Base-by-base conservation (phyloP, 2,797 vertebrate genomes). In the Catostomus latipinnis region DNA sequence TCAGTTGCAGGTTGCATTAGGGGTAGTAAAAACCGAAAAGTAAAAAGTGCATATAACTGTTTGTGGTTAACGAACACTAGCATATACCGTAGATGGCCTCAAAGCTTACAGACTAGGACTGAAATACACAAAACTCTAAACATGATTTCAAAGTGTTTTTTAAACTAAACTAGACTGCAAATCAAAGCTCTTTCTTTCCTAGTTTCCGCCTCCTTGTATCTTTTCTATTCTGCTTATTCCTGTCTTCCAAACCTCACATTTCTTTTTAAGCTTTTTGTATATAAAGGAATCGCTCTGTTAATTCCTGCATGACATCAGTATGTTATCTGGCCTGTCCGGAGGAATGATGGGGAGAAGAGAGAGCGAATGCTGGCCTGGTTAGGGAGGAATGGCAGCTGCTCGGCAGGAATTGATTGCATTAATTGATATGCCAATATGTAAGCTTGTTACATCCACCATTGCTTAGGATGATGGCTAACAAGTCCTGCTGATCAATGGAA, bases 381-480 rank as follows among this genome's bases (percentile, higher is more conserved):
- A 84, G 84, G 78, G 87, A 80, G 87, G 87, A 95, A 93, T 95
- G 94, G 96, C 95, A 97, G 96, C 96, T 94, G 93, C 95, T 95
- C 93, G 96, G 96, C 94, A 96, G 94, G 92, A 96, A 99, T 99
- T 99, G 97, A 99, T 98, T 97, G 91, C 95, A 97, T 98, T 99
- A 99, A 99, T 99, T 99, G 98, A 95, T 98, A 98, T 98, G 98
- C 97, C 98, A 96, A 99, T 99, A 99, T 96, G 95, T 96, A 96
- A 96, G 96, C 96, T 98, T 97, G 96, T 98, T 98, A 97, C 94
- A 96, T 97, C 97, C 94, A 93, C 96, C 96, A 98, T 97, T 97
- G 97, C 97, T 97, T 96, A 95, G 96, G 94, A 96, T 95, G 95
- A 96, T 93, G 91, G 94, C 97, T 98, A 98, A 98, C 96, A 97